phyloP scores from a whole-genome alignment of 2,113 vertebrate genomes.

The Paramisgurnus dabryanus region DNA sequence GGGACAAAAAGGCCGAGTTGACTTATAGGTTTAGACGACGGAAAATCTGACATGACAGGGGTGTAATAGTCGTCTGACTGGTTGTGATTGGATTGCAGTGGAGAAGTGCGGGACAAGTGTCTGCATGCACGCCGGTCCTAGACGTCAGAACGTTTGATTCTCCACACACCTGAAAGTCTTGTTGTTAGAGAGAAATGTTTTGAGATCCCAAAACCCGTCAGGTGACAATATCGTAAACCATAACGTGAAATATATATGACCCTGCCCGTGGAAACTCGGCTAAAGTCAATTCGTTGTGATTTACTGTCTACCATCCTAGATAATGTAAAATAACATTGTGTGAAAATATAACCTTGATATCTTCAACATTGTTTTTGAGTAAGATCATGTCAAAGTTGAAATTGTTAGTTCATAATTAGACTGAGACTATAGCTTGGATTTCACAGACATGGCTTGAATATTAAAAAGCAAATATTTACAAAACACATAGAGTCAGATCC shows the following conservation, averaged over 20 bases:
- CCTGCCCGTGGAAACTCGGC: too few species aligned
- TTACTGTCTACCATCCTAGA: too few species aligned
- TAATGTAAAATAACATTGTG: too few species aligned
- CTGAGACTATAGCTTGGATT: too few species aligned
- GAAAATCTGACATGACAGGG: conserved; percentile 21
- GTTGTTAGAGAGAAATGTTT: conserved; percentile 31
- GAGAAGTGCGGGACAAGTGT: conserved; percentile 30
- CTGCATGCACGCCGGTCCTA: conserved; percentile 26
- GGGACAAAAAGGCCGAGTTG: conserved; percentile 7
- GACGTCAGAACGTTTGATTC: background rate
- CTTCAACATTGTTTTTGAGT: too few species aligned
- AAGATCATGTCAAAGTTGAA: too few species aligned
- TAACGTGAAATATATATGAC: too few species aligned
- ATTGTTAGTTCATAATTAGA: too few species aligned
- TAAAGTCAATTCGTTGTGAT: too few species aligned
- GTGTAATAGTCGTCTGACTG: conserved; percentile 48
- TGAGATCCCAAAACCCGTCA: conserved; percentile 8
- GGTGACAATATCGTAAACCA: background rate
- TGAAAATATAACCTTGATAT: too few species aligned
- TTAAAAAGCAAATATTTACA: background rate
- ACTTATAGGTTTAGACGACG: conserved; percentile 19
- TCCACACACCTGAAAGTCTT: conserved; percentile 6
- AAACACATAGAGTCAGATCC: background rate
- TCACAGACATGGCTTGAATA: background rate
- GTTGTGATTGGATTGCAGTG: conserved; percentile 32